Evolutionary conservation across 2,797 vertebrate species (phyloP).

Genomic region (Micrastur ruficollis): DNA sequence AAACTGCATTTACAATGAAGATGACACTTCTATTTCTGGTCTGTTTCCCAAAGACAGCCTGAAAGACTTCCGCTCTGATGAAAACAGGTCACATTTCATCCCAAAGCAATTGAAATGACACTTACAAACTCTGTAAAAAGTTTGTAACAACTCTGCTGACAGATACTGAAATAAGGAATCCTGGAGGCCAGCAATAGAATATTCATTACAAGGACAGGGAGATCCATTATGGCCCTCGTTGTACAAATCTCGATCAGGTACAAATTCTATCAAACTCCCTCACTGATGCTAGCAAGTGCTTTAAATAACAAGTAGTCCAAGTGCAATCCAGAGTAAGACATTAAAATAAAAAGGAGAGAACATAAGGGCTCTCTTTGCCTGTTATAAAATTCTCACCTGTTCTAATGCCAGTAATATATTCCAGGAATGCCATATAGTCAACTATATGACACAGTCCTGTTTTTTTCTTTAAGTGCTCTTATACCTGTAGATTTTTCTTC

Average conservation of each 20-base stretch:
- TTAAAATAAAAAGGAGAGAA: background rate
- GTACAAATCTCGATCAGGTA: background rate
- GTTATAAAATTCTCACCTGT: background rate
- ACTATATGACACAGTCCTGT: background rate
- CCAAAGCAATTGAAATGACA: background rate
- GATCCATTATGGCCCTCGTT: background rate
- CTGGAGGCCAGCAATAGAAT: background rate
- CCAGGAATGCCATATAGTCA: background rate
- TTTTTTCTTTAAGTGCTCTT: background rate
- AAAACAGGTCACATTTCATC: slow-evolving; percentile 3
- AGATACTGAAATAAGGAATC: background rate
- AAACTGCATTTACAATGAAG: slow-evolving; percentile 1
- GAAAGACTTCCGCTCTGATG: background rate
- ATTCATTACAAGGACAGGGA: background rate
- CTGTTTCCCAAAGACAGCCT: background rate
- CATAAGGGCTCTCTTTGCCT: background rate
- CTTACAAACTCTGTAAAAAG: background rate
- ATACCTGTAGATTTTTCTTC: background rate
- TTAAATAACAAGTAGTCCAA: background rate
- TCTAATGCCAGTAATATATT: background rate
- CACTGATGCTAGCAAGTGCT: background rate
- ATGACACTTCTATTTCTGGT: background rate
- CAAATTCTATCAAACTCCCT: background rate
- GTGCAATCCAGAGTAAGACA: background rate
- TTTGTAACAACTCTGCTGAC: background rate